Conservation (phyloP, 2,113 vertebrate genomes). For the Trachemys scripta region DNA sequence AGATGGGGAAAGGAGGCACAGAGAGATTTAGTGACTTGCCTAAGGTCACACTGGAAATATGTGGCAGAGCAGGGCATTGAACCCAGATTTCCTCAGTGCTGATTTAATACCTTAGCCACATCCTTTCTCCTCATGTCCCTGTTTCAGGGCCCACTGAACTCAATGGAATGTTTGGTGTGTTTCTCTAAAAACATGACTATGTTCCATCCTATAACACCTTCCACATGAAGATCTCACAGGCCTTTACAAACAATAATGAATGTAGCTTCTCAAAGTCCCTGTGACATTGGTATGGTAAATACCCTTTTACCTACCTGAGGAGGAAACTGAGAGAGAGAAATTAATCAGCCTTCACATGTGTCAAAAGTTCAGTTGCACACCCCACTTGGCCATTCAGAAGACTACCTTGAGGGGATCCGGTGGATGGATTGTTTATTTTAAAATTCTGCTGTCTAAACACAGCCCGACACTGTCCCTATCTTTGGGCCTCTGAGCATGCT, state of each 20-base stretch:
- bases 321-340: not conserved
- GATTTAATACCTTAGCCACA: no score
- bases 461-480: no score
- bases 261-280: not conserved
- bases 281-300: rapidly evolving
- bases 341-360: not conserved
- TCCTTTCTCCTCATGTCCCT: no score
- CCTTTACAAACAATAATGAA: not conserved
- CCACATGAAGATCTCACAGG: not conserved
- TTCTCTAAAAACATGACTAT: not conserved
- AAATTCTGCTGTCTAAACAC: not conserved
- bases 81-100: no score
- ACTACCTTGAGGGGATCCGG: not conserved
- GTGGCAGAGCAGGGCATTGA: not conserved
- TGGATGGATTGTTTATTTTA: not conserved
- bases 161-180: no score
- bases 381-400: not conserved
- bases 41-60: not conserved
- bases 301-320: not conserved
- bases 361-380: not conserved
- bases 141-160: no score
- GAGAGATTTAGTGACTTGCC: not conserved
- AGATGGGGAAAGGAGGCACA: rapidly evolving
- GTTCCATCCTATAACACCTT: not conserved
- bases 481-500: not conserved